A percentile compares a stretch with the other conserved stretches of the same genome.
Evolutionary conservation across 1,140 invertebrate species (phyloP).

Genomic region (Drosophila athabasca): DNA sequence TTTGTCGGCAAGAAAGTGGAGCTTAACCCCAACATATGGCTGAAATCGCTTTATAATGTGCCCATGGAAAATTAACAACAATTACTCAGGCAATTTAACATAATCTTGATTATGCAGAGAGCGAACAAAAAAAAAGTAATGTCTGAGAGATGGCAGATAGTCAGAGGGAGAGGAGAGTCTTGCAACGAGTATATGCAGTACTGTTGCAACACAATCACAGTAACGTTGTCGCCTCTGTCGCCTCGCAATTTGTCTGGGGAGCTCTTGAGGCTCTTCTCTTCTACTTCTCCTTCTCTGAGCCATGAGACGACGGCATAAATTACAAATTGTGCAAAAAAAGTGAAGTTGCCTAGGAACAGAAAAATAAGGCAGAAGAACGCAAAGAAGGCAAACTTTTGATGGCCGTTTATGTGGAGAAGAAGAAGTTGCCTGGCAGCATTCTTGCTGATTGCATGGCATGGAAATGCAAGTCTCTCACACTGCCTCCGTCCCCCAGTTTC

Average conservation of each 20-base stretch:
- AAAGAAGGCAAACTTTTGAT: conserved; percentile 71
- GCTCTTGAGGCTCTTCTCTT: conserved; percentile 42
- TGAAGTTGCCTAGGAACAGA: conserved; percentile 49
- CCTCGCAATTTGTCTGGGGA: conserved; percentile 58
- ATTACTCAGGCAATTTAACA: conserved; percentile 81
- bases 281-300: conserved; percentile 8
- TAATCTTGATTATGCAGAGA: conserved; percentile 76
- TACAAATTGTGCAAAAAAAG: conserved; percentile 68
- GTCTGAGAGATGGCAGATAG: conserved; percentile 32
- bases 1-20: conserved; percentile 67
- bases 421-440: conserved; percentile 67
- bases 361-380: conserved; percentile 8
- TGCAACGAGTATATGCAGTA: conserved; percentile 27
- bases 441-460: conserved; percentile 58
- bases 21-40: conserved; percentile 67
- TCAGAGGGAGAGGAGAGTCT: conserved; percentile 14
- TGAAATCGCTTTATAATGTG: conserved; percentile 77
- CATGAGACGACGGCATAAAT: conserved; percentile 72
- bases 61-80: conserved; percentile 75
- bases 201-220: conserved; percentile 43
- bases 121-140: conserved; percentile 26
- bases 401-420: conserved; percentile 60
- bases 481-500: conserved; percentile 29
- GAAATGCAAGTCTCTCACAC: conserved; percentile 39
- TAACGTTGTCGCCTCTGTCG: conserved; percentile 36